Base-by-base conservation (phyloP, 2,888 invertebrate species). In the Ectemnius lituratus region DNA sequence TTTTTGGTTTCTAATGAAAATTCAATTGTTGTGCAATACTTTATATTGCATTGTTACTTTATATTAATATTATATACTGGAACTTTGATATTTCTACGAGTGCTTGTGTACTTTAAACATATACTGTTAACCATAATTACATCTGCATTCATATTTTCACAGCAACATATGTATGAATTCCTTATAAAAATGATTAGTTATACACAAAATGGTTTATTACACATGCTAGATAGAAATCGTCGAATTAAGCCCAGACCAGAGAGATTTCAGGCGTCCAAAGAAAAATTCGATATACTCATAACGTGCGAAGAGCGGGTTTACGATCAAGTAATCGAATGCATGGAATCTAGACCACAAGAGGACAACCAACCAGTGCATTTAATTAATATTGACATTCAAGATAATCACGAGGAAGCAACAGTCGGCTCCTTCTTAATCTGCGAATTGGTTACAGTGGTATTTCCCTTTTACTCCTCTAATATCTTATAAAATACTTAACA, bases 341-440 rank as follows among this genome's bases (percentile, higher is more conserved):
- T 97, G 94, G 97, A 97, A 82, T 95, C 93, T 45, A 93, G 96
- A 87, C 94, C 95, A 67, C 95, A 96, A 0, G 93, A 94, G 63
- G 94, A 95, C 84, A 97, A 96, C 91, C 95, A 97, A 67, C 96
- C 97, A 5, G 98, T 97, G 2, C 99, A 99, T 92, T 95, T 99
- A 58, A 96, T 99, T 69, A 99, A 99, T 91, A 95, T 99, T 83
- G 99, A 99, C 90, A 98, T 99, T 85, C 98, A 98, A 91, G 99
- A 99, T 92, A 99, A 99, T 92, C 98, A 99, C 82, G 99, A 99
- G 91, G 99, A 99, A 91, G 99, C 99, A 0, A 98, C 99, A 2
- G 95, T 99, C 88, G 99, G 99, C 80, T 99, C 99, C 47, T 99
- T 99, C 92, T 93, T 99, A 84, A 98, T 99, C 82, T 97, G 97